Base-by-base conservation (phyloP, 35 echinoderm and acorn worm species). In the Strongylocentrotus purpuratus region DNA sequence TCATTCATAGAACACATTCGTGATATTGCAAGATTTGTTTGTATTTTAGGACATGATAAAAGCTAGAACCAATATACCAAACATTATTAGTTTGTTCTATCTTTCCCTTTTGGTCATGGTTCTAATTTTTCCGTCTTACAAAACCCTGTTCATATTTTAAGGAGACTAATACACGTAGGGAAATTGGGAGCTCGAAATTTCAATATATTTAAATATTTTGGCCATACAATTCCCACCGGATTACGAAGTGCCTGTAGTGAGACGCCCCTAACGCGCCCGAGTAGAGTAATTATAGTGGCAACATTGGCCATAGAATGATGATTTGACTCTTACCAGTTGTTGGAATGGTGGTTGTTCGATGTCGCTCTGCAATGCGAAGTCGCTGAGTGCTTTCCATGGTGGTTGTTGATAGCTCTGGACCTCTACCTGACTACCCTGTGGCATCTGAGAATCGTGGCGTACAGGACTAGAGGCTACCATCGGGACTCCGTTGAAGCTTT, bases 311-410 rank as follows among this genome's bases (percentile, higher is more conserved):
- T 41, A 41, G 35, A 41, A 71, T 28, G 4, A 25, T 8, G 15
- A 70, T 88, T 46, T 93, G 18, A 7, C 48, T 4, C 98, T 99
- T 87, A 99, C 98, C 94, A 99, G 95, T 96, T 99, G 98, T 96
- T 99, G 98, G 96, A 99, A 99, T 88, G 98, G 97, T 65, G 98
- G 98, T 96, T 99, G 98, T 93, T 99, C 98, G 88, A 99, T 97
- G 59, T 99, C 98, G 85, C 97, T 99, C 46, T 98, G 96, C 41
- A 99, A 85, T 20, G 98, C 97, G 94, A 99, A 99, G 95, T 99
- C 98, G 45, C 97, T 99, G 46, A 99, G 97, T 33, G 98, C 98
- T 65, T 99, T 97, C 98, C 98, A 99, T 13, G 98, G 97, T 4
- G 98, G 98, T 47, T 99, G 98, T 47, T 97, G 96, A 60, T 99